Evolutionary conservation across 2,113 vertebrate genomes (phyloP).

Genomic region (Chionis minor): DNA sequence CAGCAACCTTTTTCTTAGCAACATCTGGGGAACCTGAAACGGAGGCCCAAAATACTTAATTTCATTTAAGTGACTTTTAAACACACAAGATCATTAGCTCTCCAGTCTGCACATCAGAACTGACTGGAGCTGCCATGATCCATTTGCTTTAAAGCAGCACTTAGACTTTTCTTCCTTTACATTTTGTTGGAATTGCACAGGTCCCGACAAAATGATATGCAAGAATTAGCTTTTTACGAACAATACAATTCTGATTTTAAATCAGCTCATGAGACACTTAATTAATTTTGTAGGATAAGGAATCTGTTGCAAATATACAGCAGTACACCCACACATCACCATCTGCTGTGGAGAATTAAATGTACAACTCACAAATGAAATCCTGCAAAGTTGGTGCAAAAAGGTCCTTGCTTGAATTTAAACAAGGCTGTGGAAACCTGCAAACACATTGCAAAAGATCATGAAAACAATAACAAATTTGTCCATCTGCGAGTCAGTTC

Average conservation of each 20-base stretch:
- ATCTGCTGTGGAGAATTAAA: conserved; percentile 76
- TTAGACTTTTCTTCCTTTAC: neutral
- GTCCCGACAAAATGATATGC: neutral
- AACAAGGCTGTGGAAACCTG: conserved; percentile 68
- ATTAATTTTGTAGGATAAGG: conserved; percentile 76
- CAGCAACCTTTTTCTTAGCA: neutral
- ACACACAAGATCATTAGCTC: neutral
- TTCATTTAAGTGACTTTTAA: conserved; percentile 11
- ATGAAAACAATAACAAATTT: conserved; percentile 72
- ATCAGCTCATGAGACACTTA: conserved; percentile 71
- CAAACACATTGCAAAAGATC: conserved; percentile 72
- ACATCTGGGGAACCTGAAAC: neutral
- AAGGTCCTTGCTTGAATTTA: conserved; percentile 70
- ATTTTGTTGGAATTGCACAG: neutral
- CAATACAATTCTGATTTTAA: conserved; percentile 69
- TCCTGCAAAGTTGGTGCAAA: conserved; percentile 69
- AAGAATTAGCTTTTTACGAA: conserved; percentile 43
- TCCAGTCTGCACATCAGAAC: neutral
- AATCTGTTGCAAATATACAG: conserved; percentile 78
- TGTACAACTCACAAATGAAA: conserved; percentile 71
- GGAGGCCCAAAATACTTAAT: neutral
- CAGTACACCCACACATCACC: conserved; percentile 77
- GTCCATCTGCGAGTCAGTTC: conserved; percentile 60
- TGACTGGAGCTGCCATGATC: neutral
- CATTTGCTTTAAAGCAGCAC: neutral